phyloP scores from a whole-genome alignment of 2,888 invertebrate genomes.

The Yponomeuta evonymella region DNA sequence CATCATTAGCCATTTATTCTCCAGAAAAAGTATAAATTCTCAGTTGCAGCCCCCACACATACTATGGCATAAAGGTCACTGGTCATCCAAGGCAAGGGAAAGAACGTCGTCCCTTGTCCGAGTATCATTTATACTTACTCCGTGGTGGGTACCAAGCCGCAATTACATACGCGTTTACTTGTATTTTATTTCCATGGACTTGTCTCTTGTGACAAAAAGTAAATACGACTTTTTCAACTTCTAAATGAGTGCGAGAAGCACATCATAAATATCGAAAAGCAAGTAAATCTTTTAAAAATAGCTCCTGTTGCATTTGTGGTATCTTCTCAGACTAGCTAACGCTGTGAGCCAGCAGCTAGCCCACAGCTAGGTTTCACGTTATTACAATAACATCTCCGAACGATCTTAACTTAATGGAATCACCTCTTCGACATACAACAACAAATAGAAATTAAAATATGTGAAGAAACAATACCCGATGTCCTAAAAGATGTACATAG shows the following conservation, averaged over 20 bases:
- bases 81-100: constrained; percentile 42
- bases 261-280: too few relatives aligned
- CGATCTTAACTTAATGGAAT: background rate
- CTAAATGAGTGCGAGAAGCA: too few relatives aligned
- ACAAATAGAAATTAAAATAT: too few relatives aligned
- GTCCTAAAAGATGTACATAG: too few relatives aligned
- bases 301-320: too few relatives aligned
- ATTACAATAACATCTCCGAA: too few relatives aligned
- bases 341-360: too few relatives aligned
- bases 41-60: constrained; percentile 21
- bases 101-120: constrained; percentile 52
- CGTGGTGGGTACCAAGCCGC: background rate
- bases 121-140: constrained; percentile 18
- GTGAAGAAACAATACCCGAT: too few relatives aligned
- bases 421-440: too few relatives aligned
- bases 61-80: constrained; percentile 54
- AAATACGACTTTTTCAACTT: background rate
- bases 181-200: background rate
- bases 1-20: constrained; percentile 3
- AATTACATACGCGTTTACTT: background rate
- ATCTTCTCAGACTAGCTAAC: too few relatives aligned
- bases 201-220: background rate
- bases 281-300: too few relatives aligned
- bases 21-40: constrained; percentile 18
- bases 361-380: background rate